Evolutionary conservation across 2,888 invertebrate species (phyloP), one percentile per base, ranked within the genome.

Genomic region (Itoplectis maculator): DNA sequence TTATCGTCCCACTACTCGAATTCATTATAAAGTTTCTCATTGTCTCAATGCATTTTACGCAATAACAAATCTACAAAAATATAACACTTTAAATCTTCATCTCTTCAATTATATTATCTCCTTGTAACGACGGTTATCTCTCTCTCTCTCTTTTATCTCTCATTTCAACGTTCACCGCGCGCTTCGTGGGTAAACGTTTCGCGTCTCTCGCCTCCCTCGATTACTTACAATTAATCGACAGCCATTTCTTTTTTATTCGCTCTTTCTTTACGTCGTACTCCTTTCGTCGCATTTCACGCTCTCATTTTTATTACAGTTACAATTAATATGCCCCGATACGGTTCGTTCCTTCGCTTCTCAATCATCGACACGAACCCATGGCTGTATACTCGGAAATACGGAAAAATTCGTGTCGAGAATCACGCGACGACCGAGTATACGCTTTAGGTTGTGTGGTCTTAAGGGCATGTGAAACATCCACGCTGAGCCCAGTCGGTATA

Each of bases 61-160:
- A 89, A 92, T 92, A 92, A 92, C 92, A 92, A 92, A 92, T 92
- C 92, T 92, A 92, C 91, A 92, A 92, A 92, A 92, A 92, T 92
- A 92, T 92, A 92, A 90, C 91, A 90, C 89, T 89, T 89, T 90
- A 88, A 88, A 88, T 89, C 88, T 85, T 89, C 83, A 75, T 85
- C 86, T 89, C 88, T 82, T 78, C 75, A 77, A 85, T 89, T 88
- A 91, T 91, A 91, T 90, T 91, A 90, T 89, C 86, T 89, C 90
- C 82, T 61, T 89, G 88, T 88, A 90, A 91, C 87, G 89, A 86
- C 87, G 81, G 65, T 85, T 81, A 79, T 79, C 84, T 87, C 82
- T 83, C 80, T 84, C 77, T 23, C 15, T 59, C 54, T 74, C 65
- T 3, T 42, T 65, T 45, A 20, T 74, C 78, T n/a, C 45, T 63